A percentile compares a stretch with the other conserved stretches of the same genome.
These are phyloP conservation scores for Anomalospiza imberbis DNA, from an alignment of 2,797 vertebrate genomes.

Conservation along the genomic window DNA sequence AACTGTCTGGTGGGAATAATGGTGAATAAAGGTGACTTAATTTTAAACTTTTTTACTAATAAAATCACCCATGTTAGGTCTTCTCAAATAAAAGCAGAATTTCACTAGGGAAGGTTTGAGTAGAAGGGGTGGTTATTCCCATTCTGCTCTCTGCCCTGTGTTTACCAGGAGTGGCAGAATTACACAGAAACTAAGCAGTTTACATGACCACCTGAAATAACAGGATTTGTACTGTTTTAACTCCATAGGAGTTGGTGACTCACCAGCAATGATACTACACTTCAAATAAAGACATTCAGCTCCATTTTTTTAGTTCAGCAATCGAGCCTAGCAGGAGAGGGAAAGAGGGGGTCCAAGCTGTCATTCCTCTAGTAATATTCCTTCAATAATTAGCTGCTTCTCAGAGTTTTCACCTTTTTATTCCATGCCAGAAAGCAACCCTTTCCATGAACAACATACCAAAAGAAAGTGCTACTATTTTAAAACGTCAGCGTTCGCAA, in stretches of 20 bases:
- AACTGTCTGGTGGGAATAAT: neutral
- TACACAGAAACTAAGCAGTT: conserved; percentile 11
- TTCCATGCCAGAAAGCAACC: neutral
- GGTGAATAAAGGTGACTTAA: neutral
- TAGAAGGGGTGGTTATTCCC: neutral
- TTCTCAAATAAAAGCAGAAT: neutral
- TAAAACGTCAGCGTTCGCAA: neutral
- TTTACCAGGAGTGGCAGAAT: neutral
- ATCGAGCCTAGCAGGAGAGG: neutral
- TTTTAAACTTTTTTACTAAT: neutral
- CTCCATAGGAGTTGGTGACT: conserved; percentile 48
- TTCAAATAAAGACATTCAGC: neutral
- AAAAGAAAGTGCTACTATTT: neutral
- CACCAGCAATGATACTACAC: neutral
- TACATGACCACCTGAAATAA: conserved; percentile 61
- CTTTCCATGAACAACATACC: conserved; percentile 15
- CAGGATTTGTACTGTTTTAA: conserved; percentile 13
- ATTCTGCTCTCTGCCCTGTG: neutral
- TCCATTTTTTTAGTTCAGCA: neutral
- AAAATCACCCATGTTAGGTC: neutral
- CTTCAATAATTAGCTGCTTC: conserved; percentile 28
- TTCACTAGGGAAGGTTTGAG: neutral
- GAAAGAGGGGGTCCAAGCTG: neutral
- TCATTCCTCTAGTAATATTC: conserved; percentile 6
- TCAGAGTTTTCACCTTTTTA: neutral